phyloP scores from a whole-genome alignment of 2,888 invertebrate species.

The Nyleta sp. region DNA sequence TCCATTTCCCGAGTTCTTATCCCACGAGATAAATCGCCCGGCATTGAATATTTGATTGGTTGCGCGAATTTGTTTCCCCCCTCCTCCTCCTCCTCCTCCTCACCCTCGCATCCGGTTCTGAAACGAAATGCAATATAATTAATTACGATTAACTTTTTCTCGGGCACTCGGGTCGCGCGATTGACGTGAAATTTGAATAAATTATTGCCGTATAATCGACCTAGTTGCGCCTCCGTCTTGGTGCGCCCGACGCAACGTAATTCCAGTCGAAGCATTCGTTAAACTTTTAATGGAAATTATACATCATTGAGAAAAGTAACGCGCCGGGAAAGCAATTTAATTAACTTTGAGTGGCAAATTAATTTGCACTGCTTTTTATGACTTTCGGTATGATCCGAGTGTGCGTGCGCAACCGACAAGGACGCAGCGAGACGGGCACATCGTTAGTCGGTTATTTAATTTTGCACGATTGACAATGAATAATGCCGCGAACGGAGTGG shows the following conservation, averaged over 20 bases:
- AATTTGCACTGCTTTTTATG: conserved; percentile 65
- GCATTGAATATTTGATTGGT: conserved; percentile 36
- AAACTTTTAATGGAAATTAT: conserved; percentile 66
- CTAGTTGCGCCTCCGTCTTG: conserved; percentile 50
- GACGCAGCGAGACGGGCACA: no score
- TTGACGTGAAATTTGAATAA: conserved; percentile 59
- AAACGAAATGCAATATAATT: conserved; percentile 32
- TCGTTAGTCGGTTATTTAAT: conserved; percentile 53
- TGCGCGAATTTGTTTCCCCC: background rate
- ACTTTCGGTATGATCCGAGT: conserved; percentile 57
- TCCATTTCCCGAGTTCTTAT: conserved; percentile 28
- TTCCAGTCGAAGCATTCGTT: conserved; percentile 62
- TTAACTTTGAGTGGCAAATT: conserved; percentile 66
- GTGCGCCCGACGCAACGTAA: conserved; percentile 39
- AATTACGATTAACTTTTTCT: conserved; percentile 44
- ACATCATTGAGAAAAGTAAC: conserved; percentile 65
- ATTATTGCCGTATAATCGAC: conserved; percentile 58
- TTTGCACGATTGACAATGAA: conserved; percentile 62
- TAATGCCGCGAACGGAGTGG: conserved; percentile 44
- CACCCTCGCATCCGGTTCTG: background rate
- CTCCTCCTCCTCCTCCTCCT: background rate
- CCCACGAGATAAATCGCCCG: conserved; percentile 34
- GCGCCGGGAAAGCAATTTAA: conserved; percentile 63
- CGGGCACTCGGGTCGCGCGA: conserved; percentile 26
- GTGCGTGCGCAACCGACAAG: conserved; percentile 18